Base-by-base conservation (phyloP, 2,888 invertebrate species). In the Melolontha melolontha region DNA sequence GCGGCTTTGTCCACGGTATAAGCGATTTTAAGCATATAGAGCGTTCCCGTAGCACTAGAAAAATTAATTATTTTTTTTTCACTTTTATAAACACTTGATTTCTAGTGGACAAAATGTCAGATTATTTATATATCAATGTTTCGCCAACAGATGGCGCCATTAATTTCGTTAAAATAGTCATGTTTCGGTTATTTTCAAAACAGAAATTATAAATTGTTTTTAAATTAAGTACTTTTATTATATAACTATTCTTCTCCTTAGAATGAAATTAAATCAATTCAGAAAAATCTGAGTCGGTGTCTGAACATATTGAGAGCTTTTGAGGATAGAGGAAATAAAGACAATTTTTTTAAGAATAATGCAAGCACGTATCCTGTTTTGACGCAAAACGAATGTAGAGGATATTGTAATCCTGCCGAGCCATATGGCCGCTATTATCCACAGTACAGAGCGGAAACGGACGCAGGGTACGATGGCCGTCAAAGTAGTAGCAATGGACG, bases 351-450 rank as follows among this genome's bases (percentile, higher is more conserved):
- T 5, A 44, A 34, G 14, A 10, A 34, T 1, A 29, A 59, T 16
- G n/a, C 11, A 10, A 27, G 29, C 12, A 16, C 44, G 1, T 47
- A 14, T 16, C 59, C 42, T 11, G 44, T 47, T 10, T 59, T 59
- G 12, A 59, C 59, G 5, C 59, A 44, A 8, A 47, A 16, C 44
- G 22, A 57, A 12, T 44, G 7, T 10, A 59, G 27, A 14, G 59
- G 59, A 27, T 59, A 14, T 10, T 8, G 29, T 5, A 59, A 59
- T 47, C 59, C 59, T 2, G 47, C 59, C 29, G 59, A 59, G 27
- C 59, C 59, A 6, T 59, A 59, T 29, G 44, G 34, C 44, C 44
- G 59, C 11, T 34, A 14, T 6, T 59, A 59, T 16, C 59, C 27
- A 5, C 44, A 59, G 5, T 59, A 29, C n/a, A 44, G 41, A 16